Conservation (phyloP, 2,888 invertebrate species). For the Poecilobothrus nobilitatus region DNA sequence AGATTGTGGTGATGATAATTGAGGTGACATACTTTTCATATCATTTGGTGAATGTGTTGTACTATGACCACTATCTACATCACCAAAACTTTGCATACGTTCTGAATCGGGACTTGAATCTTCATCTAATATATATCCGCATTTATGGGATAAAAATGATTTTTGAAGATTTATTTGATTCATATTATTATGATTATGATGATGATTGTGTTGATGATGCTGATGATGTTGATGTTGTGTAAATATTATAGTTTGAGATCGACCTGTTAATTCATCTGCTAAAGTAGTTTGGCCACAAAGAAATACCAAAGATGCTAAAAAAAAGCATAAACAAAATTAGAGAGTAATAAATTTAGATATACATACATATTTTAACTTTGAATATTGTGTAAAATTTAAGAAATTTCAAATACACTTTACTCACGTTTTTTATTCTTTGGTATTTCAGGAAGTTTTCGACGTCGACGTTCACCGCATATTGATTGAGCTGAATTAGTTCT, state of each 20-base stretch:
- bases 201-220: neutral
- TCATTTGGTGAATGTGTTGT: constrained; percentile 88
- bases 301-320: constrained; percentile 56
- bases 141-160: constrained; percentile 62
- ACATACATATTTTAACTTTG: too few relatives aligned
- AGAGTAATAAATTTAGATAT: too few relatives aligned
- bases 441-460: constrained; percentile 81
- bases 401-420: too few relatives aligned
- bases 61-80: constrained; percentile 84
- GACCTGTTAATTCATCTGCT: constrained; percentile 38
- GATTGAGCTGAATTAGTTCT: constrained; percentile 22
- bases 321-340: constrained; percentile 18
- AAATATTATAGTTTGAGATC: constrained; percentile 38
- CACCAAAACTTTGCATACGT: constrained; percentile 61
- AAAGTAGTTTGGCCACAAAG: constrained; percentile 47
- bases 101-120: constrained; percentile 84
- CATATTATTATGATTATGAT: constrained; percentile 22
- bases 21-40: constrained; percentile 75
- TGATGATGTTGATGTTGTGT: neutral
- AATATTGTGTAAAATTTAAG: too few relatives aligned
- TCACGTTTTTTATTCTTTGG: constrained; percentile 82
- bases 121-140: constrained; percentile 66
- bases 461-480: constrained; percentile 51
- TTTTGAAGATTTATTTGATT: constrained; percentile 37
- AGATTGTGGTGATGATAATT: constrained; percentile 53